Evolutionary conservation across 2,113 vertebrate species (phyloP).

Genomic region (Ammodramus savannarum): DNA sequence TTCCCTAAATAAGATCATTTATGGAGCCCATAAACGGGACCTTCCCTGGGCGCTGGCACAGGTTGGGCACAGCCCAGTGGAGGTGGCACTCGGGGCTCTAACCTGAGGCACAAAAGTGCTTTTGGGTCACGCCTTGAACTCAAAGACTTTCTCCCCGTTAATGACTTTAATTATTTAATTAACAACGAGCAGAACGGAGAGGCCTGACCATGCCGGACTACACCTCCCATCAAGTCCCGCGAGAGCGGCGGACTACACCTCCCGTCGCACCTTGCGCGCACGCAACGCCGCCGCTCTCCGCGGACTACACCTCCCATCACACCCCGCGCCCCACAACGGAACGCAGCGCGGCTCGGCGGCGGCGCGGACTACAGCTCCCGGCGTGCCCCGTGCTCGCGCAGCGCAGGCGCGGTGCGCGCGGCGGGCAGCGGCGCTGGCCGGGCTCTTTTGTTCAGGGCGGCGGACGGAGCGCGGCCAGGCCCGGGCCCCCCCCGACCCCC

Average conservation of each 20-base stretch:
- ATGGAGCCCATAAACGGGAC: neutral
- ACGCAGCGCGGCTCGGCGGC: neutral
- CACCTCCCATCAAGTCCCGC: neutral
- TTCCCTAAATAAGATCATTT: neutral
- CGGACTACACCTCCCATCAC: neutral
- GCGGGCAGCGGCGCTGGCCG: neutral
- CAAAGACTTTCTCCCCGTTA: neutral
- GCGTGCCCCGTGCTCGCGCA: neutral
- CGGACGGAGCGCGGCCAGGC: neutral
- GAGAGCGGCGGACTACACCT: neutral
- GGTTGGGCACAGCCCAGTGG: neutral
- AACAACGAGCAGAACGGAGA: too few species aligned
- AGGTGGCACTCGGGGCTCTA: fast-evolving
- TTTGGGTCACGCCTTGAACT: neutral
- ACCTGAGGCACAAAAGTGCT: fast-evolving
- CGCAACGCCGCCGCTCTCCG: fast-evolving
- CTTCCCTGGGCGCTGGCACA: neutral
- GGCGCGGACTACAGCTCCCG: neutral
- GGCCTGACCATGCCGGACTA: too few species aligned
- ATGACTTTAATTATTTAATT: neutral
- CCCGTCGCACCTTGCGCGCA: fast-evolving
- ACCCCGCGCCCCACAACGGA: neutral
- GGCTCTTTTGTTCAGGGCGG: neutral
- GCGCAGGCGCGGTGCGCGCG: neutral
- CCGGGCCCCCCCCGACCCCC: neutral